phyloP scores from a whole-genome alignment of 2,888 invertebrate genomes.

The Tortrix viridana region DNA sequence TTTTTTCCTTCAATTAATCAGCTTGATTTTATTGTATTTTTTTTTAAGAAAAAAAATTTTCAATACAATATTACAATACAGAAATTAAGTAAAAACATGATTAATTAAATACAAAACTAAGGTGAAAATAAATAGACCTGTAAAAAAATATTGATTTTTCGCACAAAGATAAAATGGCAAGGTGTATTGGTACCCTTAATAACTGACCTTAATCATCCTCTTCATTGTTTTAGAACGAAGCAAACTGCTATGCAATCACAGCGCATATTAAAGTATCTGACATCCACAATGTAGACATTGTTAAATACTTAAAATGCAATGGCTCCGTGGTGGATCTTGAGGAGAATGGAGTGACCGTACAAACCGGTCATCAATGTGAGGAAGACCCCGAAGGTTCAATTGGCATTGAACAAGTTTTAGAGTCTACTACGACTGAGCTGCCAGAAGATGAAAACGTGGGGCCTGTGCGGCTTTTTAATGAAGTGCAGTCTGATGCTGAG shows the following conservation, averaged over 20 bases:
- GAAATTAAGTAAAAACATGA: too few relatives aligned
- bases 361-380: constrained; percentile 55
- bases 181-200: too few relatives aligned
- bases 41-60: too few relatives aligned
- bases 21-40: too few relatives aligned
- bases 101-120: too few relatives aligned
- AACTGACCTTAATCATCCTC: too few relatives aligned
- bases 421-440: constrained; percentile 39
- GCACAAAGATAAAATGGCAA: too few relatives aligned
- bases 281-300: constrained; percentile 49
- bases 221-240: constrained; percentile 53
- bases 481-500: constrained; percentile 63
- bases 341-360: constrained; percentile 51
- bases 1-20: too few relatives aligned
- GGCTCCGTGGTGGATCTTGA: constrained; percentile 56
- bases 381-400: constrained; percentile 42
- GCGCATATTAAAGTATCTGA: constrained; percentile 59
- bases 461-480: constrained; percentile 69
- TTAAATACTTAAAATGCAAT: constrained; percentile 60
- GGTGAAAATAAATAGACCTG: too few relatives aligned
- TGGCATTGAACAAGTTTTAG: constrained; percentile 39
- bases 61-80: too few relatives aligned
- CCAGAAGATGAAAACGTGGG: constrained; percentile 39
- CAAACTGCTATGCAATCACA: constrained; percentile 58
- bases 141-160: too few relatives aligned